Evolutionary conservation across 2,113 vertebrate genomes (phyloP).

Genomic region (Melanerpes aurifrons): DNA sequence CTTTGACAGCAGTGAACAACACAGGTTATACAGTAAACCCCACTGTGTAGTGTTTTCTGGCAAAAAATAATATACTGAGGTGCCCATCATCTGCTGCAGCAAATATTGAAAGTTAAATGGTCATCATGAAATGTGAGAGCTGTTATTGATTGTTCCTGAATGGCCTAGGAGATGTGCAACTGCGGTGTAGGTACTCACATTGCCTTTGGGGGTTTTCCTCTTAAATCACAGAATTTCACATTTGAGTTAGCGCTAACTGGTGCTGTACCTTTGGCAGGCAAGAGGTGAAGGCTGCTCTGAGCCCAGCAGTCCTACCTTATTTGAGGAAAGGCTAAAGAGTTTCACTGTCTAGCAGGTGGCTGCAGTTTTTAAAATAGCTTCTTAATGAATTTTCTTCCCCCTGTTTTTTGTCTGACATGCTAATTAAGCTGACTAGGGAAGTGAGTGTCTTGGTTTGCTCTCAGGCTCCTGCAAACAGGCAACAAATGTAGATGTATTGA

Average conservation of each 20-base stretch:
- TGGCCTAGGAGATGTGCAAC: not conserved
- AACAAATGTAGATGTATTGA: slow-evolving; percentile 2
- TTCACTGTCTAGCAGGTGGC: slow-evolving; percentile 28
- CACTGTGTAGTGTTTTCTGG: not conserved
- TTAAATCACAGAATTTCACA: not conserved
- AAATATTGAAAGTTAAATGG: not conserved
- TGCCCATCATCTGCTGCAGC: not conserved
- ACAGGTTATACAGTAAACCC: not conserved
- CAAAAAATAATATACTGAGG: not conserved
- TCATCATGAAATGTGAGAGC: not conserved
- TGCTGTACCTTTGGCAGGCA: not conserved
- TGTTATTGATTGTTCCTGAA: not conserved
- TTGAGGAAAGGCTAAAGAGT: not conserved
- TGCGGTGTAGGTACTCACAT: not conserved
- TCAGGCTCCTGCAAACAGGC: not conserved
- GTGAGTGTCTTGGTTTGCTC: not conserved
- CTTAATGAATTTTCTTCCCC: slow-evolving; percentile 29
- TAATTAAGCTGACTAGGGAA: slow-evolving; percentile 48
- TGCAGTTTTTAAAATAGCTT: slow-evolving; percentile 35
- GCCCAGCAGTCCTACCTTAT: not conserved
- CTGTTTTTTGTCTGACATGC: slow-evolving; percentile 6
- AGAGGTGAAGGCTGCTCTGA: not conserved
- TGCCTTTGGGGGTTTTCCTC: not conserved
- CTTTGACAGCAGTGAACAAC: not conserved
- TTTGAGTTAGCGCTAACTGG: not conserved